Evolutionary conservation across 2,888 invertebrate species (phyloP).

Genomic region (Ernsta delagoae): DNA sequence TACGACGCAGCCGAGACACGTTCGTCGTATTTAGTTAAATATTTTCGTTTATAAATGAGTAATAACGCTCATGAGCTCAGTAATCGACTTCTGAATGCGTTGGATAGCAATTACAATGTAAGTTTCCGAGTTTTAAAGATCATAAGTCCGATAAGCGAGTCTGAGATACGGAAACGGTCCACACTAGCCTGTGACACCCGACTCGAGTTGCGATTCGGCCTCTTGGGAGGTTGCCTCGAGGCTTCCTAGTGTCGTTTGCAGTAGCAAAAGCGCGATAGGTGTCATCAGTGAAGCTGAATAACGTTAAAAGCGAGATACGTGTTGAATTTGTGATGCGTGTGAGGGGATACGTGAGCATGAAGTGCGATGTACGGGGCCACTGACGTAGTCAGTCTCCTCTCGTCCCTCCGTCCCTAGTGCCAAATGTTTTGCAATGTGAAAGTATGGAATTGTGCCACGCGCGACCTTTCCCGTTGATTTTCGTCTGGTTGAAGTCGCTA

Average conservation of each 20-base stretch:
- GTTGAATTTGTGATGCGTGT: slow-evolving; percentile 63
- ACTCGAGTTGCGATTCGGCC: slow-evolving; percentile 75
- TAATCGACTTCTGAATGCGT: slow-evolving; percentile 97
- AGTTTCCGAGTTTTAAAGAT: slow-evolving; percentile 86
- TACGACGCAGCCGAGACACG: slow-evolving; percentile 74
- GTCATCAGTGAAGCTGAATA: slow-evolving; percentile 18
- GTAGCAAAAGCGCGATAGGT: slow-evolving; percentile 32
- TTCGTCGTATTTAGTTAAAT: slow-evolving; percentile 86
- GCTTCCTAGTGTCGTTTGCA: slow-evolving; percentile 49
- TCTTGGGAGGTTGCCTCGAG: slow-evolving; percentile 68
- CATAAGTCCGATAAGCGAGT: slow-evolving; percentile 68
- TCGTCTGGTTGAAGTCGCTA: slow-evolving; percentile 51
- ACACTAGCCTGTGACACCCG: slow-evolving; percentile 82
- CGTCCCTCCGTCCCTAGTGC: slow-evolving; percentile 75
- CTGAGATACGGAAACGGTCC: slow-evolving; percentile 79
- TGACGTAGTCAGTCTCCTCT: slow-evolving; percentile 79
- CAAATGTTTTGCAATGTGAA: slow-evolving; percentile 85
- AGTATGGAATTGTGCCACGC: slow-evolving; percentile 83
- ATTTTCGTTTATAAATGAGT: slow-evolving; percentile 90
- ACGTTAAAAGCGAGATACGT: slow-evolving; percentile 54
- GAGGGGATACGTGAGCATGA: slow-evolving; percentile 74
- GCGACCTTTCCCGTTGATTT: slow-evolving; percentile 76
- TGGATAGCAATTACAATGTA: slow-evolving; percentile 99
- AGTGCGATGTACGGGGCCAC: slow-evolving; percentile 72
- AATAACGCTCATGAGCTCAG: slow-evolving; percentile 95